A percentile compares a stretch with the other conserved stretches of the same genome.
Conservation (phyloP, 2,888 invertebrate species). For the Dione juno region DNA sequence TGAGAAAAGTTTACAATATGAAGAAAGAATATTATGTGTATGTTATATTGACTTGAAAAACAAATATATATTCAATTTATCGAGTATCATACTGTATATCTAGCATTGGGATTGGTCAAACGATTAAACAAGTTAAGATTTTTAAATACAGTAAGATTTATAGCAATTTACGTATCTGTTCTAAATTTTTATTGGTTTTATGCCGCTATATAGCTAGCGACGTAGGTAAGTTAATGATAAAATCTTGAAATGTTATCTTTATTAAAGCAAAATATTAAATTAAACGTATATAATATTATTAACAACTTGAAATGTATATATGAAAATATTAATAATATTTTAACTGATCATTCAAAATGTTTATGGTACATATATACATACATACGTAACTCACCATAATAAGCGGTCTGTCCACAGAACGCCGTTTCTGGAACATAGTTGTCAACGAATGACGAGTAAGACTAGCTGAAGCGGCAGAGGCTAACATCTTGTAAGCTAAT, state of each 20-base stretch:
- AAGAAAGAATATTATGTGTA: not conserved
- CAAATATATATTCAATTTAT: no score
- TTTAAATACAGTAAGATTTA: not conserved
- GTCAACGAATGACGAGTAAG: slow-evolving; percentile 66
- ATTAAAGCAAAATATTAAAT: not conserved
- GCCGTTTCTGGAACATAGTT: slow-evolving; percentile 67
- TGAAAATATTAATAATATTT: not conserved
- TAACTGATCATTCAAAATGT: not conserved
- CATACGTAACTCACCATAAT: slow-evolving; percentile 45
- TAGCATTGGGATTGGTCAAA: not conserved
- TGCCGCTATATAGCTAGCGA: slow-evolving; percentile 8
- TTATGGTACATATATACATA: not conserved
- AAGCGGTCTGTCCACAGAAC: slow-evolving; percentile 47
- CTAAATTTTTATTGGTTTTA: slow-evolving; percentile 8
- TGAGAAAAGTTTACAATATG: not conserved
- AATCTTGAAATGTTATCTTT: slow-evolving; percentile 5
- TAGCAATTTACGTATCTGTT: not conserved
- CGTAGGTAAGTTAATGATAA: not conserved
- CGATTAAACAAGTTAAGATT: not conserved
- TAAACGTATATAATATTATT: not conserved
- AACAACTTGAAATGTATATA: not conserved
- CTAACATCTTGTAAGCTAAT: slow-evolving; percentile 60
- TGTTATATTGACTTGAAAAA: no score
- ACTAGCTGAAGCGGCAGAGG: slow-evolving; percentile 62
- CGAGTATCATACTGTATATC: no score